Evolutionary conservation across 2,888 invertebrate genomes (phyloP).

Genomic region (Apodemia zela): DNA sequence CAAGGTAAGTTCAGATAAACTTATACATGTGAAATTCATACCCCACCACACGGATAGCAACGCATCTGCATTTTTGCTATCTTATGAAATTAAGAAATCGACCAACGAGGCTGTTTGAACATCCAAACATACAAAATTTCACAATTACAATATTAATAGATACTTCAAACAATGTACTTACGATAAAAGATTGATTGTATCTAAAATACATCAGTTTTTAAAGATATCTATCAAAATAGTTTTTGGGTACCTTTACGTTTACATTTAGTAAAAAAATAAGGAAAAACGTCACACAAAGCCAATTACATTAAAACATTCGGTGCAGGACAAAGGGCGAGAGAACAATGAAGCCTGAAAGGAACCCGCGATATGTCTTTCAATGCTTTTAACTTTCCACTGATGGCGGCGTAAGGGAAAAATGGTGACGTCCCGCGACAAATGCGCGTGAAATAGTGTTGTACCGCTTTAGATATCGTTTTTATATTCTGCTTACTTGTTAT

Average conservation of each 20-base stretch:
- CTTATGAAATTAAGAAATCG: too few species aligned
- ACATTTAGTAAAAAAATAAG: conserved; percentile 9
- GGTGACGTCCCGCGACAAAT: conserved; percentile 77
- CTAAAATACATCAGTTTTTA: neutral
- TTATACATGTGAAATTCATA: too few species aligned
- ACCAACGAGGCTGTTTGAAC: too few species aligned
- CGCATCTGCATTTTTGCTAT: too few species aligned
- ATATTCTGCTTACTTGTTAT: too few species aligned
- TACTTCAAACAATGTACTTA: too few species aligned
- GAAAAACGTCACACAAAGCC: conserved; percentile 71
- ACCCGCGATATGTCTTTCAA: conserved; percentile 79
- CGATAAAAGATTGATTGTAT: conserved; percentile 15
- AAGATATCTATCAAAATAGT: neutral
- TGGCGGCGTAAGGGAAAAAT: conserved; percentile 71
- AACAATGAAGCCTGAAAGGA: conserved; percentile 72
- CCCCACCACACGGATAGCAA: too few species aligned
- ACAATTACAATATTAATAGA: too few species aligned
- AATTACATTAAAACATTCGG: conserved; percentile 81
- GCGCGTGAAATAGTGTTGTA: conserved; percentile 61
- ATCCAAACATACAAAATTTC: too few species aligned
- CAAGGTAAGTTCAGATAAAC: too few species aligned
- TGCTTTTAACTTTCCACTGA: conserved; percentile 80
- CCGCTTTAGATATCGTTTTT: too few species aligned
- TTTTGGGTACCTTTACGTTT: neutral
- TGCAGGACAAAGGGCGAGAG: conserved; percentile 72